Base-by-base conservation (phyloP, 1,140 invertebrate genomes). In the Pogonognathellus flavescens region DNA sequence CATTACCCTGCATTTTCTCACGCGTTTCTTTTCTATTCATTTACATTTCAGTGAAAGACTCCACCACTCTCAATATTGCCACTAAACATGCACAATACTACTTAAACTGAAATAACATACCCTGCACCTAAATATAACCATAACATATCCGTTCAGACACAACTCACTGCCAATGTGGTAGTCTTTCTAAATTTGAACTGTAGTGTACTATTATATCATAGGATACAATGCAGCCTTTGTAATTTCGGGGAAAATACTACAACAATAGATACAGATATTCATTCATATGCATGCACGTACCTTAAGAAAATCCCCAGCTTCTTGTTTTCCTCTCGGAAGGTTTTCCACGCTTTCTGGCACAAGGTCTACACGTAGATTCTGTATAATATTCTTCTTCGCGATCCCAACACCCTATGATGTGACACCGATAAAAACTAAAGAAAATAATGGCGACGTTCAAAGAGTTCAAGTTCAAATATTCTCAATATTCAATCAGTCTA, bases 271-370 rank as follows among this genome's bases (percentile, higher is more conserved):
- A 13, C 62, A 57, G 18, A 66, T 31, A 22, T 70, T 22, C 18
- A 70, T 70, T 41, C 13, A 31, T 10, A 41, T 41, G 31, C 31
- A 41, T 41, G 31, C 31, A 41, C 31, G 31, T 70, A 76, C 70
- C 70, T 49, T 76, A 76, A 76, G 70, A 76, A 76, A 76, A 76
- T 76, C 70, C 70, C 70, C 70, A 76, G 70, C 41, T 76, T 76
- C 70, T 76, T 16, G 1, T 76, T 14, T 62, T 50, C 70, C 70
- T 76, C 70, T 41, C n/a, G 31, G 70, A 50, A 11, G 25, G 14
- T 50, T 9, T 76, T 76, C 14, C 41, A 41, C 70, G 25, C 20
- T 25, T 9, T 14, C 25, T n/a, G n/a, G 14, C 14, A 70, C 66
- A 50, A 76, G 25, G 8, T 8, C n/a, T 50, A 50, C 4, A 49